A percentile compares a stretch with the other conserved stretches of the same genome.
Evolutionary conservation across 2,888 invertebrate genomes (phyloP).

Genomic region (Podabrus alpinus): DNA sequence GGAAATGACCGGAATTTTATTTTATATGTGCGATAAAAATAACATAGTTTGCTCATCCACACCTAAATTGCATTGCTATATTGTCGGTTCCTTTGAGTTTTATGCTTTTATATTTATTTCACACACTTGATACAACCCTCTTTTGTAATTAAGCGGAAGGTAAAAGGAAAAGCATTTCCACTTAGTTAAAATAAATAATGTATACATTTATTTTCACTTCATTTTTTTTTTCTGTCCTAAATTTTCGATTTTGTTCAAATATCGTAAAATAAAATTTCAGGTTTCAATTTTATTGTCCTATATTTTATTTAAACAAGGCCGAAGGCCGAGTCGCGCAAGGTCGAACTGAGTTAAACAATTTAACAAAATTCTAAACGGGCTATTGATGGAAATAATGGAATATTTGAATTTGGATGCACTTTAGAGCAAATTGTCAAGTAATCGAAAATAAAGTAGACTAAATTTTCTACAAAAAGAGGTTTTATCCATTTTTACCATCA

Average conservation of each 20-base stretch:
- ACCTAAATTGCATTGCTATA: conserved; percentile 33
- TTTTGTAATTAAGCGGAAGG: background rate
- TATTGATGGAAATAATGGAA: too few species aligned
- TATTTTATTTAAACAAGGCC: too few species aligned
- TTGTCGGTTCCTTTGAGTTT: conserved; percentile 33
- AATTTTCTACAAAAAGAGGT: too few species aligned
- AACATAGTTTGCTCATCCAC: conserved; percentile 34
- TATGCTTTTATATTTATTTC: conserved; percentile 26
- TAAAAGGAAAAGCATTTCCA: background rate
- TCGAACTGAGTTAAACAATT: too few species aligned
- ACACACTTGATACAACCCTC: conserved; percentile 8
- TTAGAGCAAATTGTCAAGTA: too few species aligned
- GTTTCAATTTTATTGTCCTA: too few species aligned
- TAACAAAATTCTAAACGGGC: too few species aligned
- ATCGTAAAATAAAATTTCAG: too few species aligned
- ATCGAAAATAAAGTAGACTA: too few species aligned
- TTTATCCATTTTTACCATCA: too few species aligned
- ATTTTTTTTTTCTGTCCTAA: background rate
- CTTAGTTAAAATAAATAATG: background rate
- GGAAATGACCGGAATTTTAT: conserved; percentile 32
- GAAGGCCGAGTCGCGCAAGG: too few species aligned
- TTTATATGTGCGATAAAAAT: conserved; percentile 37
- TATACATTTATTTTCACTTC: background rate
- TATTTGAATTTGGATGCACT: too few species aligned
- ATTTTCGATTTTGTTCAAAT: background rate